Evolutionary conservation across 92 coral and sea anemone genomes (phyloP).

Genomic region (Heteractis magnifica): DNA sequence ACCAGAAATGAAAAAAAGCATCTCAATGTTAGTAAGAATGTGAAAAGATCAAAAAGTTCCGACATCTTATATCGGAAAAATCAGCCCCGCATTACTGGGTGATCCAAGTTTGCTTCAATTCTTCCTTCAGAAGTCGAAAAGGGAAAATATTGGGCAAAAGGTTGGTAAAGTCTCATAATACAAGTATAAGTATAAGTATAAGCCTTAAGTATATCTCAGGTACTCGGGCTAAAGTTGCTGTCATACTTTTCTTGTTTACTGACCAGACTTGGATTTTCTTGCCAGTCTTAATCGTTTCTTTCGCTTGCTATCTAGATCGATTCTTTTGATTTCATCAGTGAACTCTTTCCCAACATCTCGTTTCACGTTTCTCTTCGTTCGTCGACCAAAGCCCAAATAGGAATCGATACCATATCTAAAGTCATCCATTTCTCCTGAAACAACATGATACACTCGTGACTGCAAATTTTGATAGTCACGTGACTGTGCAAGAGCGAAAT

Average conservation of each 20-base stretch:
- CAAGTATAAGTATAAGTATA: too few relatives aligned
- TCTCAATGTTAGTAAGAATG: too few relatives aligned
- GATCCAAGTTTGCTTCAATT: too few relatives aligned
- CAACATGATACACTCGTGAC: not conserved
- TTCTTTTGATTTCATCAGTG: not conserved
- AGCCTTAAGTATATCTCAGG: too few relatives aligned
- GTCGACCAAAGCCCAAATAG: not conserved
- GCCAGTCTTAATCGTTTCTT: not conserved
- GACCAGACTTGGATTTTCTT: not conserved
- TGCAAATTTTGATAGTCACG: not conserved
- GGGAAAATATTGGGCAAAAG: too few relatives aligned
- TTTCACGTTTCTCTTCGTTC: not conserved
- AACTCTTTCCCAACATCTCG: constrained; percentile 1
- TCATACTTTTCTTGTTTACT: not conserved
- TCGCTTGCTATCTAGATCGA: not conserved
- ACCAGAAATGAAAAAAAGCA: too few relatives aligned
- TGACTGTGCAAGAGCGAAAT: not conserved
- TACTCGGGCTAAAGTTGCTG: too few relatives aligned
- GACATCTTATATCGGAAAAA: too few relatives aligned
- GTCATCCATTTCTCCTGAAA: constrained; percentile 5
- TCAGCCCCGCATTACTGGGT: too few relatives aligned
- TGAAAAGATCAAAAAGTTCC: too few relatives aligned
- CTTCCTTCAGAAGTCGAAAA: too few relatives aligned
- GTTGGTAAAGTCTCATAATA: too few relatives aligned
- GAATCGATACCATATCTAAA: constrained; percentile 3